Evolutionary conservation across 2,888 invertebrate species (phyloP), one percentile per base, ranked within the genome.

Genomic region (Metellina segmentata): DNA sequence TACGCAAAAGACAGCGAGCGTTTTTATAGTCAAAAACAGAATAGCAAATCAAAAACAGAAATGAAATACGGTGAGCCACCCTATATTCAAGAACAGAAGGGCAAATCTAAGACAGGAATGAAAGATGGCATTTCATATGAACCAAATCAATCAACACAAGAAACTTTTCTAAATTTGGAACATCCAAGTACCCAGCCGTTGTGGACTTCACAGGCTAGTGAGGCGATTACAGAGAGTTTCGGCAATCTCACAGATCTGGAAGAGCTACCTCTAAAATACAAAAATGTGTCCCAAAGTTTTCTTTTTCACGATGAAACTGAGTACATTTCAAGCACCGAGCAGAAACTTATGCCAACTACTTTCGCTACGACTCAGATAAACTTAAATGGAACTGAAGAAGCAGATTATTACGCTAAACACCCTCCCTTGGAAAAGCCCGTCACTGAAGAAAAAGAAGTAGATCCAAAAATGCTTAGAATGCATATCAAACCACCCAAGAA

Each of bases 401-500:
- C n/a, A 0, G 34, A 34, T 5, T 82, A 89, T 52, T n/a, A n/a
- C 11, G 53, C 1, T 5, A 49, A 48, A 1, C 71, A 74, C 48
- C 71, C 72, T 8, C 49, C 75, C 7, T 6, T 70, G 7, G 16
- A n/a, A 9, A 8, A 20, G 6, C 16, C 13, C 13, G 4, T 6
- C 2, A 13, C 16, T 8, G 20, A 48, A 61, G 61, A 34, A 0
- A 69, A 34, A 7, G 70, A 52, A 20, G 51, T 48, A 6, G 51
- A 82, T 51, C 8, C 16, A 8, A 77, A 49, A 13, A 51, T 69
- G 82, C 13, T 20, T 0, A 7, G n/a, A n/a, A 89, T 89, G 82
- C 89, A 75, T 77, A 20, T 70, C 20, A 69, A 52, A 34, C 52
- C 49, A 16, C n/a, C 77, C 6, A 75, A 82, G 34, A 61, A 9